Base-by-base conservation (phyloP, 2,888 invertebrate genomes). In the Rhodophaea formosa region DNA sequence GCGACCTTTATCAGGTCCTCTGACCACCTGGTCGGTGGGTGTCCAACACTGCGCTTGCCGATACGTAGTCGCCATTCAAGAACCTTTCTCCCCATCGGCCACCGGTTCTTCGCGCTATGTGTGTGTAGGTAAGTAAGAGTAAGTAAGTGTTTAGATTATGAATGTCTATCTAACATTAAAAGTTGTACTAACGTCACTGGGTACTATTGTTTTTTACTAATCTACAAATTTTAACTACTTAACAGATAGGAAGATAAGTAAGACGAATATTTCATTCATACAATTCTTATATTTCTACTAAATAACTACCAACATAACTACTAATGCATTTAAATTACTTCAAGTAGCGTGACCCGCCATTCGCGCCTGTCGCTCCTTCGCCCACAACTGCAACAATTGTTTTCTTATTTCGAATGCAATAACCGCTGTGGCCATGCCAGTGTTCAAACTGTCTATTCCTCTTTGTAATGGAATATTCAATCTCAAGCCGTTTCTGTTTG, bases 401-500 rank as follows among this genome's bases (percentile, higher is more conserved):
- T 94, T 93, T 71, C 93, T 93, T 52, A 97, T 93, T 92, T 98
- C 98, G 85, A 96, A 98, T 23, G 95, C 92, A 68, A 98, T 93
- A 43, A 98, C 92, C 14, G 96, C 96, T 16, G 96, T 89, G 0
- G 98, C 97, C 77, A 96, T 95, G 7, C 95, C 95, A 2, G 95
- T 94, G 81, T 98, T 98, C 55, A 98, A 90, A 80, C 98, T 98
- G 52, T 98, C 96, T 0, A 97, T 92, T 7, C 93, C 93, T 73
- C 93, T 93, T 59, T 92, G 93, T 70, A 98, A 84, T 0, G 98
- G 98, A 65, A 98, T 95, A 79, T 96, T 94, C 32, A 98, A 76
- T 65, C 95, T 92, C 30, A 93, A 78, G 8, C 95, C 95, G 57
- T 92, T 89, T 60, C 82, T 87, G 35, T 83, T 77, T 32, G 85